Evolutionary conservation across 2,888 invertebrate genomes (phyloP), one percentile per base, ranked within the genome.

Genomic region (Parnassius orleans): DNA sequence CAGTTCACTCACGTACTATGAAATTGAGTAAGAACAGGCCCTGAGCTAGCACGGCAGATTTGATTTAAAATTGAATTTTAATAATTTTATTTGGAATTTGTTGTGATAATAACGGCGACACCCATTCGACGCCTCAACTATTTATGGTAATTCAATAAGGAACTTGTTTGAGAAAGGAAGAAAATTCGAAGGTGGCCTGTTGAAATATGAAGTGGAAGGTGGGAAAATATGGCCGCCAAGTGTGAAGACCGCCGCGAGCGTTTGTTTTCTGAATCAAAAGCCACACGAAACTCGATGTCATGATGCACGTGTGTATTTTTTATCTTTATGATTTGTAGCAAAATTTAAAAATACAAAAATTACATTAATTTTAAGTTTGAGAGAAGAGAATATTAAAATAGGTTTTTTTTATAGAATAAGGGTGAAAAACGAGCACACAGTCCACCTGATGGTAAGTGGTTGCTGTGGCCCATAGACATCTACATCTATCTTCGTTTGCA

Each of bases 271-370:
- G 60, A 85, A 86, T 60, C 67, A 73, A 50, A 67, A 61, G 0
- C 76, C 75, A 0, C 53, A 63, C 3, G 85, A 85, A 68, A 83
- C 78, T 0, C 69, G 83, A 11, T 86, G 86, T 54, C 83, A 85
- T 62, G 72, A 78, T 14, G 68, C 69, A 1, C 79, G 84, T 84
- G 58, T 72, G 76, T 53, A 54, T 62, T 50, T 10, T 46, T 7
- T 33, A 33, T 33, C 1, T 46, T 43, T 10, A 10, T 11, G 11
- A 10, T 43, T 9, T 11, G 43, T 43, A 11, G 11, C 43, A 43
- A 43, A 43, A 11, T 11, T 7, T 43, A 3, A 43, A 43, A 19
- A 19, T 19, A 33, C 33, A 33, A 33, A 33, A 1, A 33, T 33
- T 33, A 19, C 19, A 19, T 33, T 33, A 7, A 33, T 33, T 33